phyloP scores from a whole-genome alignment of 1,140 invertebrate species.

The Melitaea cinxia region DNA sequence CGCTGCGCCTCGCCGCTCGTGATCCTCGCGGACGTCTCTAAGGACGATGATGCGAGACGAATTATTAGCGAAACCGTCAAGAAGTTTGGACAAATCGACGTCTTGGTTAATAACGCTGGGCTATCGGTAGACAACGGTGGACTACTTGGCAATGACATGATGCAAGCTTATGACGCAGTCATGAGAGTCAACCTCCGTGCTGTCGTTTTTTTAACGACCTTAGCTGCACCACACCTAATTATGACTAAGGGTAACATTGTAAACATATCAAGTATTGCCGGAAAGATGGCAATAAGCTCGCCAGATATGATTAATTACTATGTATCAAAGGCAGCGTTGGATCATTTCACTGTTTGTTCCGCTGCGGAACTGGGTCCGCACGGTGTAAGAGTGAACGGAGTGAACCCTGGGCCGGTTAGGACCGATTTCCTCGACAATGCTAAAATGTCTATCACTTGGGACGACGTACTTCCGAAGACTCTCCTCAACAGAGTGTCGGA shows the following conservation, averaged over 20 bases:
- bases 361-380: neutral
- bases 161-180: too few relatives aligned
- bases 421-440: too few relatives aligned
- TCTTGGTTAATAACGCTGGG: too few relatives aligned
- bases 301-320: constrained; percentile 22
- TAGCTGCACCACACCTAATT: constrained; percentile 6
- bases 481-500: constrained; percentile 25
- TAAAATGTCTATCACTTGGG: too few relatives aligned
- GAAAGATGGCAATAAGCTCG: neutral
- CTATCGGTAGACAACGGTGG: too few relatives aligned
- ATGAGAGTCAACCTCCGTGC: constrained; percentile 29
- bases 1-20: constrained; percentile 1
- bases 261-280: constrained; percentile 15
- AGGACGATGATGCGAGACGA: constrained; percentile 23
- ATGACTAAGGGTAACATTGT: constrained; percentile 39
- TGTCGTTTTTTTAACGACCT: constrained; percentile 23
- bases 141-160: too few relatives aligned
- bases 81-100: too few relatives aligned
- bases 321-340: constrained; percentile 34
- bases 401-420: too few relatives aligned
- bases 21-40: constrained; percentile 33
- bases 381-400: constrained; percentile 17
- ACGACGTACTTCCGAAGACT: neutral
- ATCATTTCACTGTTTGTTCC: constrained; percentile 27
- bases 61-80: too few relatives aligned